Evolutionary conservation across 2,888 invertebrate species (phyloP), one percentile per base, ranked within the genome.

Genomic region (Dryococelus australis): DNA sequence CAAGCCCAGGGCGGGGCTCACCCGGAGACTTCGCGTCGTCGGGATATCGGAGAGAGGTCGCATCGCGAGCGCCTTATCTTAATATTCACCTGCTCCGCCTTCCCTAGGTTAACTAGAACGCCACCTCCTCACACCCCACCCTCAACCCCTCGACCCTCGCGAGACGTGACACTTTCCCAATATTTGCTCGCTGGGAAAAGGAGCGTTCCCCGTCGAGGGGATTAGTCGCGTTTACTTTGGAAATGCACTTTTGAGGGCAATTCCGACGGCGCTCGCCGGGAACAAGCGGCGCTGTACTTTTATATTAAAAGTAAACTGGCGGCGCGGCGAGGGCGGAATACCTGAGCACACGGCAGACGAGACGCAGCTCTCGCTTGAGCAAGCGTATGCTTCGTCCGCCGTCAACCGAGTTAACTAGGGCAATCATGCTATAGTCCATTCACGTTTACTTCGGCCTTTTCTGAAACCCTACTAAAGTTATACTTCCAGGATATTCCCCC

Each of bases 41-140:
- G 65, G 16, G n/a, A 20, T 10, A 65, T n/a, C 65, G 0, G 16
- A 47, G 47, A 47, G 47, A 47, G 16, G 47, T 13, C 12, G 16
- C 12, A 13, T 47, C 47, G 24, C n/a, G 24, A 8, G 16, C 65
- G n/a, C 65, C 65, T 65, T 16, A 65, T 65, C 65, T 65, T 65
- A n/a, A 65, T 65, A 65, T 65, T n/a, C 65, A 65, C 65, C 65
- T n/a, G 65, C 65, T 65, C 65, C n/a, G 65, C n/a, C 65, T 16
- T n/a, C 65, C n/a, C 65, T n/a, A 65, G 24, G 20, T 65, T 65
- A 65, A 65, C 65, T 65, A 65, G 65, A 65, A 65, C 20, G 8
- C 65, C 47, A 13, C 16, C 47, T 16, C 10, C 47, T 47, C 47
- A 1, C 47, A 35, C 4, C 2, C 51, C 65, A 16, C 65, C 65